A percentile compares a stretch with the other conserved stretches of the same genome.
Conservation (phyloP, 2,888 invertebrate genomes). For the Acheta domesticus region DNA sequence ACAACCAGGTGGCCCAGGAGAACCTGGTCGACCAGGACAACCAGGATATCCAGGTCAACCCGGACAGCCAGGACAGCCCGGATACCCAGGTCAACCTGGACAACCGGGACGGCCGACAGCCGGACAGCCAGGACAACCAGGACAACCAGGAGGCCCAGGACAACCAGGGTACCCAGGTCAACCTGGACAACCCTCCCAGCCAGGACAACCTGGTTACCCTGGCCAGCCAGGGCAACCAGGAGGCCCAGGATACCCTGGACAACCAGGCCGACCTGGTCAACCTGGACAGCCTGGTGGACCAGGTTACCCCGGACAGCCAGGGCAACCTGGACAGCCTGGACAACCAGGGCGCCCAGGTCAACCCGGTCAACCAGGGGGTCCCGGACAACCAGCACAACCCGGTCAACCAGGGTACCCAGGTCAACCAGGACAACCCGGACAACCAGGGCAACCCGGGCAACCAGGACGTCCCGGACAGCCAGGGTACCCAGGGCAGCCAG, state of each 20-base stretch:
- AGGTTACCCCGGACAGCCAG: neutral
- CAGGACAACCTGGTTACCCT: neutral
- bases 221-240: constrained; percentile 23
- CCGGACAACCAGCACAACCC: too few species aligned
- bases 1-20: too few species aligned
- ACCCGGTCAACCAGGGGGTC: constrained; percentile 34
- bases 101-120: too few species aligned
- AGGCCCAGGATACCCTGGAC: constrained; percentile 34
- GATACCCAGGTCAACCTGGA: too few species aligned
- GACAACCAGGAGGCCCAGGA: constrained; percentile 45
- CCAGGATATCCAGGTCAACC: too few species aligned
- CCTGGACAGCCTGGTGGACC: neutral
- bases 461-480: neutral
- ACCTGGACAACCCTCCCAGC: constrained; percentile 37
- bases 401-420: constrained; percentile 11
- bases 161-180: constrained; percentile 37
- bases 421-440: constrained; percentile 41
- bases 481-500: too few species aligned
- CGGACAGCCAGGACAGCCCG: too few species aligned
- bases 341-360: neutral
- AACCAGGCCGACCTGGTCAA: constrained; percentile 26
- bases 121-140: constrained; percentile 42
- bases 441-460: constrained; percentile 35
- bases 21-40: too few species aligned
- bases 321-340: neutral